phyloP scores from a whole-genome alignment of 2,888 invertebrate species.

The Neelides folsomi region DNA sequence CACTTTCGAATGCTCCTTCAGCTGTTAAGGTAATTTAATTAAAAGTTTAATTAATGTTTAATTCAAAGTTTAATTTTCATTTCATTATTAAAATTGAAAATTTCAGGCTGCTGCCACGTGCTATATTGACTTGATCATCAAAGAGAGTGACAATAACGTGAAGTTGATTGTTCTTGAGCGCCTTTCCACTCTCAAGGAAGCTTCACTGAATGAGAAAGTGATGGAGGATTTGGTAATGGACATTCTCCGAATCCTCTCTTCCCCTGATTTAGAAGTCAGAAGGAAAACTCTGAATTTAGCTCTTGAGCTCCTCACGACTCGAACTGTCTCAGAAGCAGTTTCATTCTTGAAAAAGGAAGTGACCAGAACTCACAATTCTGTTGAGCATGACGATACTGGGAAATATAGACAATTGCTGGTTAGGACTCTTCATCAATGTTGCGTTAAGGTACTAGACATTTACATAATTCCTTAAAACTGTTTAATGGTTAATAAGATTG shows the following conservation, averaged over 20 bases:
- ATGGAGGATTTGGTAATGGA: constrained; percentile 89
- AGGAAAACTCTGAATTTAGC: constrained; percentile 71
- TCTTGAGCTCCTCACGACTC: constrained; percentile 75
- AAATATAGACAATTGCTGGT: constrained; percentile 91
- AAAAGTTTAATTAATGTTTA: neutral
- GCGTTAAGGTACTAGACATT: constrained; percentile 66
- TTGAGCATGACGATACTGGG: constrained; percentile 86
- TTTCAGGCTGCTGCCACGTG: constrained; percentile 93
- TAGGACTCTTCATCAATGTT: constrained; percentile 82
- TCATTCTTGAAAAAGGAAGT: constrained; percentile 84
- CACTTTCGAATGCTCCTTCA: constrained; percentile 91
- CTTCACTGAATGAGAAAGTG: constrained; percentile 70
- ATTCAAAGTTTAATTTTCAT: neutral
- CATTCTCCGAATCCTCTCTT: constrained; percentile 78
- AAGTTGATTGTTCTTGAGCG: constrained; percentile 95
- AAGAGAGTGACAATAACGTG: constrained; percentile 99
- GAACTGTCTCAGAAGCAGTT: constrained; percentile 93
- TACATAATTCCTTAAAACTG: too few species aligned
- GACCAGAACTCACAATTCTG: constrained; percentile 67
- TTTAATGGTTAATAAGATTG: too few species aligned
- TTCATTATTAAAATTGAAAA: too few species aligned
- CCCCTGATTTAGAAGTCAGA: constrained; percentile 88
- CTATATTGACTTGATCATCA: constrained; percentile 97
- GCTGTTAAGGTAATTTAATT: constrained; percentile 61
- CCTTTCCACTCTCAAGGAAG: constrained; percentile 71